Evolutionary conservation across 2,797 vertebrate species (phyloP).

Genomic region (Falco berigora): DNA sequence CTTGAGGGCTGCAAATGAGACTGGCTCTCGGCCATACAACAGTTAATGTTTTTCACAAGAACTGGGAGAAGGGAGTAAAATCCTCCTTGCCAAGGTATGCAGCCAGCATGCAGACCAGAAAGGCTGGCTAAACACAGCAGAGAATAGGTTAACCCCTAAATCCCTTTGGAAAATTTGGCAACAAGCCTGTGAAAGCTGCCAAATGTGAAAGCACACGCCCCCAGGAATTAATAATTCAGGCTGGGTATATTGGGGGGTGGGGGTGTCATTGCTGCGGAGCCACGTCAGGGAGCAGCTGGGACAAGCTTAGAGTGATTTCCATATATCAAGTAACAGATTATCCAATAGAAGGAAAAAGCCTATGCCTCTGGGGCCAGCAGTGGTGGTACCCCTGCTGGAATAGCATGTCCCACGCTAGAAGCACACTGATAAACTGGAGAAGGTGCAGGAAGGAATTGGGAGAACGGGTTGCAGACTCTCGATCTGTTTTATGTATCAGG

Average conservation of each 20-base stretch:
- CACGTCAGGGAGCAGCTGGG: not conserved
- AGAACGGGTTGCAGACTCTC: not conserved
- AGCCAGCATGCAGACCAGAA: not conserved
- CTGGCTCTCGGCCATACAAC: not conserved
- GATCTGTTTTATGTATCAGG: not conserved
- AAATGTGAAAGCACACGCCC: not conserved
- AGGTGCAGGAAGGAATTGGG: not conserved
- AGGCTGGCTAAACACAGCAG: not conserved
- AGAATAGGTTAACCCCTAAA: not conserved
- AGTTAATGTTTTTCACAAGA: not conserved
- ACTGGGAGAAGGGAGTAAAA: not conserved
- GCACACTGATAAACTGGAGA: not conserved
- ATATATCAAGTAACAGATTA: not conserved
- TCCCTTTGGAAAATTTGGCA: not conserved
- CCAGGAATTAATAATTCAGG: not conserved
- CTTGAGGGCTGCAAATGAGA: not conserved
- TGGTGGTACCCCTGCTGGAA: not conserved
- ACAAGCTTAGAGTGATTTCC: not conserved
- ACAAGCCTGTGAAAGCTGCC: not conserved
- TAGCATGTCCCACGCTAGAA: rapidly evolving
- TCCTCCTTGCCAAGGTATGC: not conserved
- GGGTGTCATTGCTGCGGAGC: not conserved
- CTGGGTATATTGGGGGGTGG: rapidly evolving
- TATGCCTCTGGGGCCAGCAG: not conserved
- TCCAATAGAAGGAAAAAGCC: not conserved